Evolutionary conservation across 2,113 vertebrate genomes (phyloP).

Genomic region (Dromiciops gliroides): DNA sequence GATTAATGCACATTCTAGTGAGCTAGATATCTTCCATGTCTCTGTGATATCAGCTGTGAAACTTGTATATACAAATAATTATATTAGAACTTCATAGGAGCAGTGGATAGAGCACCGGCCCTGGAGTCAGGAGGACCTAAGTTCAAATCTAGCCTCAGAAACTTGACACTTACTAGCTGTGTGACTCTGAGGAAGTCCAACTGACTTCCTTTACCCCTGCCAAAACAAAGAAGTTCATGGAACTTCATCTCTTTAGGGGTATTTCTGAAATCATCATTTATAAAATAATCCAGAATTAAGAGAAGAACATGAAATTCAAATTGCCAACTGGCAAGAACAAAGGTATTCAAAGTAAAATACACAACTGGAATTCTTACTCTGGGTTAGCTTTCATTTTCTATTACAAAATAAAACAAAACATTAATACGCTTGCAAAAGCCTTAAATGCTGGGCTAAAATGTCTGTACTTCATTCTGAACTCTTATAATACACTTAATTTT

Average conservation of each 20-base stretch:
- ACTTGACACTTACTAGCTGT: too few species aligned
- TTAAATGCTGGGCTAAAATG: not conserved
- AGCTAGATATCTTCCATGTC: conserved; percentile 18
- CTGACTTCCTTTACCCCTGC: too few species aligned
- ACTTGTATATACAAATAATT: conserved; percentile 46
- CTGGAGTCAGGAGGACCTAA: too few species aligned
- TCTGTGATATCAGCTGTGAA: not conserved
- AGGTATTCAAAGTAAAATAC: not conserved
- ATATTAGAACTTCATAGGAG: conserved; percentile 29
- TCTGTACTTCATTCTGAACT: not conserved
- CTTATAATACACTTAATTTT: not conserved
- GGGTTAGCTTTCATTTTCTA: not conserved
- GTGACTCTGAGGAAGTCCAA: too few species aligned
- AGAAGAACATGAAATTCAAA: conserved; percentile 5
- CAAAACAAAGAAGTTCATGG: not conserved
- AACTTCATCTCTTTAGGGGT: not conserved
- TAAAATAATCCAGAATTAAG: conserved; percentile 29
- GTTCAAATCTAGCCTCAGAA: too few species aligned
- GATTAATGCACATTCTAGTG: not conserved
- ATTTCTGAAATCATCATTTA: conserved; percentile 53
- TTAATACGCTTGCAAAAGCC: not conserved
- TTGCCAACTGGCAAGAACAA: not conserved
- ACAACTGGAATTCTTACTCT: not conserved
- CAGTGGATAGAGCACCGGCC: too few species aligned
- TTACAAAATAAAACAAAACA: not conserved